Conservation (phyloP, 2,797 vertebrate genomes). For the Propithecus perrieri region DNA sequence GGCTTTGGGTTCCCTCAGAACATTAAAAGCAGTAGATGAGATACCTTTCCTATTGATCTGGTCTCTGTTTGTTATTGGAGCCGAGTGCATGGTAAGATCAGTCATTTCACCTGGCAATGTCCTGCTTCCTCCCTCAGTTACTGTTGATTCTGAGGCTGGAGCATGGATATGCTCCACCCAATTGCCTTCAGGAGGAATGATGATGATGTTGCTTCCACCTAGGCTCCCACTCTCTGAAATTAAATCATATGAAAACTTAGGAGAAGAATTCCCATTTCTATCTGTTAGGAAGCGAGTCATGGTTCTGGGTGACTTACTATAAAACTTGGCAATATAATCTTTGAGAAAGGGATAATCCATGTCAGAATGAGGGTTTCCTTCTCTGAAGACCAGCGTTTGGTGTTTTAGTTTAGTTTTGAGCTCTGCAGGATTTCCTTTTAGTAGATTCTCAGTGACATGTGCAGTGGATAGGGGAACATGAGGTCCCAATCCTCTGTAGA, state of each 20-base stretch:
- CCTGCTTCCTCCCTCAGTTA: not conserved
- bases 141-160: not conserved
- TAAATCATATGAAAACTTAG: not conserved
- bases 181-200: not conserved
- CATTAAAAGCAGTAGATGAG: not conserved
- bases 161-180: not conserved
- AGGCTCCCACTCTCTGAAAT: not conserved
- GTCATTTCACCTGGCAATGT: not conserved
- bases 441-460: not conserved
- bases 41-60: not conserved
- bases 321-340: not conserved
- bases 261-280: not conserved
- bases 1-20: not conserved
- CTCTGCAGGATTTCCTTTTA: not conserved
- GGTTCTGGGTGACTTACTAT: not conserved
- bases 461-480: not conserved
- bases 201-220: not conserved
- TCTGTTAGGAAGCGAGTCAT: not conserved
- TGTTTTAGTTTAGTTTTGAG: constrained; percentile 24
- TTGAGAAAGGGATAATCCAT: not conserved
- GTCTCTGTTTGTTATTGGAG: not conserved
- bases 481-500: not conserved
- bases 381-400: not conserved
- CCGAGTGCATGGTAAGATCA: not conserved
- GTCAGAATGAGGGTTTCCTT: not conserved